Conservation (phyloP, 2,113 vertebrate species). For the Equus przewalskii region DNA sequence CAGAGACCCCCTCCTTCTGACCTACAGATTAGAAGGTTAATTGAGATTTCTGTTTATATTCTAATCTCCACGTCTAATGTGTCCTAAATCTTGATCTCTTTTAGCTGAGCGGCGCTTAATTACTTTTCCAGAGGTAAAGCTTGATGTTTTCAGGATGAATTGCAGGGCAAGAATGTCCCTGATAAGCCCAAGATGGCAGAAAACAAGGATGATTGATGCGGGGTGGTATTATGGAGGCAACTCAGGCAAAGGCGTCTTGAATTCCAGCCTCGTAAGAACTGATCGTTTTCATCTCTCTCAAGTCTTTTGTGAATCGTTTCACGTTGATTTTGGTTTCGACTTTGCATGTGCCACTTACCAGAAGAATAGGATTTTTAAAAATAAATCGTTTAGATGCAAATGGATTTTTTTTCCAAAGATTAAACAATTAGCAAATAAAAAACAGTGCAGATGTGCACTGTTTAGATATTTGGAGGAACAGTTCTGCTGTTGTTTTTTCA, state of each 20-base stretch:
- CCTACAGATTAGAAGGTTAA: constrained; percentile 67
- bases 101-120: neutral
- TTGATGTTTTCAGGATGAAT: constrained; percentile 4
- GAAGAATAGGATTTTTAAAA: neutral
- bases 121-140: neutral
- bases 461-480: fast-evolving
- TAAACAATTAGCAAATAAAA: neutral
- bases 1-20: neutral
- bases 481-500: fast-evolving
- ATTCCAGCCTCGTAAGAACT: neutral
- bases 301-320: neutral
- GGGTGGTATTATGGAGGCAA: fast-evolving
- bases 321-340: neutral
- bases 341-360: too few relatives aligned
- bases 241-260: neutral
- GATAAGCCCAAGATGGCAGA: neutral
- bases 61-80: neutral
- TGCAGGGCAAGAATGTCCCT: neutral
- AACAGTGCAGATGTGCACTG: fast-evolving
- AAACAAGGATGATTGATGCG: neutral
- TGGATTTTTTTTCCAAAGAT: neutral
- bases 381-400: neutral
- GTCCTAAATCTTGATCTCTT: constrained; percentile 24
- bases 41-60: constrained; percentile 57
- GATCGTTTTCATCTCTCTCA: neutral